Base-by-base conservation (phyloP, 1,140 invertebrate genomes). In the Hycleus phaleratus region DNA sequence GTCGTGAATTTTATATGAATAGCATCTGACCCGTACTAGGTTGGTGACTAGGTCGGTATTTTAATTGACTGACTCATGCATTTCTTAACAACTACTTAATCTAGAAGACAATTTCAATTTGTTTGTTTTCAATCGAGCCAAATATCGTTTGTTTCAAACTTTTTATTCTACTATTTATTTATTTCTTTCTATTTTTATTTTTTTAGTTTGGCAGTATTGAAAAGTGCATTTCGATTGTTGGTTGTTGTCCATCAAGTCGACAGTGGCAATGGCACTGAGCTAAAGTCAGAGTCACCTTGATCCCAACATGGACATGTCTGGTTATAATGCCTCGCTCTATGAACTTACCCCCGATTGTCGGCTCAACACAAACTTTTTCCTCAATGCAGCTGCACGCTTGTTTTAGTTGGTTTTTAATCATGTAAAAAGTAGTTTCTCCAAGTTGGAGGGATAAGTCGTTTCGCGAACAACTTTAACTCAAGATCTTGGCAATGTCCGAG, bases 261-360 rank as follows among this genome's bases (percentile, higher is more conserved):
- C 58, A 51, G 58, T 60, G 58, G 48, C 47, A 56, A 56, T 50
- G 53, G 53, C 40, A 56, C 46, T 56, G 48, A 56, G 51, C 43
- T 40, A 59, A 49, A 60, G 43, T 46, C 60, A 52, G 56, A 67
- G 58, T 68, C 66, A 66, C 65, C 65, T 65, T 61, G 58, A 59
- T 62, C 65, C 67, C 58, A 66, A 69, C 50, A 69, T 69, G 67
- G 67, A 62, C 63, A 69, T 63, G 65, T 67, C 67, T 66, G 64
- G 67, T 69, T 62, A 58, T 49, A 25, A 48, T 60, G 51, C 58
- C 58, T 46, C 63, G 45, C 53, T 69, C 67, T 69, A 69, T 69
- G 65, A 69, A 69, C 67, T 68, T 64, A 69, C 68, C 68, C 68
- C 65, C 58, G 66, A 64, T 68, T 68, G 68, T 66, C 68, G 66